phyloP scores from a whole-genome alignment of 2,797 vertebrate species.

The Triplophysa yarkandensis region DNA sequence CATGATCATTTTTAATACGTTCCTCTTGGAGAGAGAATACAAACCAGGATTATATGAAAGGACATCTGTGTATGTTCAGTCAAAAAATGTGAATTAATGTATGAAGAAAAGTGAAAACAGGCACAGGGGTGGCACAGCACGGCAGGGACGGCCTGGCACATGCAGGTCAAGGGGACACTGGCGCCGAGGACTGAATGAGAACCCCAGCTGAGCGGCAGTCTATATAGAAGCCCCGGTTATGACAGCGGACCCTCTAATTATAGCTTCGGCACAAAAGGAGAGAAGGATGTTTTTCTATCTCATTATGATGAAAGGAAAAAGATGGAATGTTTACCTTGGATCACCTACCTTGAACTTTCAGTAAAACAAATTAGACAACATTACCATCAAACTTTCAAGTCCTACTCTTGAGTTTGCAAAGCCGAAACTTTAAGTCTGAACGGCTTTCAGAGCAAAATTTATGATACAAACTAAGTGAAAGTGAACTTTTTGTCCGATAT shows the following conservation, averaged over 20 bases:
- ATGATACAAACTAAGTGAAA: no score
- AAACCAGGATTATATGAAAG: not conserved
- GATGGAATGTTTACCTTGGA: constrained; percentile 31
- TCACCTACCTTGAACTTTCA: constrained; percentile 22
- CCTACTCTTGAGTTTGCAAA: not conserved
- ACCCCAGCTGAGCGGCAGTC: constrained; percentile 48
- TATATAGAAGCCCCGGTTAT: constrained; percentile 67
- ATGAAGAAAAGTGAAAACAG: constrained; percentile 40
- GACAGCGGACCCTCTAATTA: constrained; percentile 61
- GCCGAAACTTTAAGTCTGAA: not conserved
- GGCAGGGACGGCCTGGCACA: constrained; percentile 28
- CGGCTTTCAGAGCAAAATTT: no score
- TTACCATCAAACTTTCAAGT: not conserved
- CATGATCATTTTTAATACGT: no score
- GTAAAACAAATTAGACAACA: not conserved
- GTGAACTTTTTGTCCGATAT: no score
- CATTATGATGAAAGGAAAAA: constrained; percentile 24
- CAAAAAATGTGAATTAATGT: constrained; percentile 1
- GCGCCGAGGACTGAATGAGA: constrained; percentile 35
- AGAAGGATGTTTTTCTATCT: constrained; percentile 55
- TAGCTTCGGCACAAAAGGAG: constrained; percentile 57
- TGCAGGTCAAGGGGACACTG: constrained; percentile 52
- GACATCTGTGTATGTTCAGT: not conserved
- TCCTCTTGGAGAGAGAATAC: not conserved
- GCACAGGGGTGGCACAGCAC: constrained; percentile 48